A percentile compares a stretch with the other conserved stretches of the same genome.
Evolutionary conservation across 2,797 vertebrate species (phyloP).

Genomic region (Chelon labrosus): DNA sequence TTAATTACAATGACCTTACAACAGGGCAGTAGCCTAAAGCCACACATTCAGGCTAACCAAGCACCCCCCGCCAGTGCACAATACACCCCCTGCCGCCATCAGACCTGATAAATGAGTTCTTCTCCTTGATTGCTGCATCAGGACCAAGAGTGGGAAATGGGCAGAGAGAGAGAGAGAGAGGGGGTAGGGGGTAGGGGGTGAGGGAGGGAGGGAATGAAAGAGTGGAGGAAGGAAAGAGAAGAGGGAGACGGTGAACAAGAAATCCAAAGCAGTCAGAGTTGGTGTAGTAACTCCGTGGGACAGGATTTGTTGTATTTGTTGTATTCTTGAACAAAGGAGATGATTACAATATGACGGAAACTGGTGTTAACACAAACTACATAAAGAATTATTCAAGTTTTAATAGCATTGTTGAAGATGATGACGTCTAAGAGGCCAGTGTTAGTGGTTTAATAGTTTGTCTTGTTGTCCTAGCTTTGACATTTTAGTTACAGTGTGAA

Average conservation of each 20-base stretch:
- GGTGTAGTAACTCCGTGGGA: not conserved
- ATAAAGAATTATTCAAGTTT: too few relatives aligned
- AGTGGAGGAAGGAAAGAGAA: constrained; percentile 9
- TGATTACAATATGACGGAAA: too few relatives aligned
- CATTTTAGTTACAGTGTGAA: not conserved
- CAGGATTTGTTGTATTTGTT: too few relatives aligned
- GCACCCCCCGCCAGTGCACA: constrained; percentile 54
- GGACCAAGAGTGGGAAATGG: constrained; percentile 44
- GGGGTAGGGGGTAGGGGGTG: too few relatives aligned
- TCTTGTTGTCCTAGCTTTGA: not conserved
- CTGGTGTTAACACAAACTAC: too few relatives aligned
- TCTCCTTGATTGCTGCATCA: constrained; percentile 76
- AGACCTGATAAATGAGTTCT: constrained; percentile 76
- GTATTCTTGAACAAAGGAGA: too few relatives aligned
- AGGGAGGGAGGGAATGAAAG: constrained; percentile 26
- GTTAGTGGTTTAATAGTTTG: not conserved
- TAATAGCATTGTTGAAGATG: too few relatives aligned
- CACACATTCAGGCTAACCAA: constrained; percentile 57
- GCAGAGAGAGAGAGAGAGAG: constrained; percentile 6
- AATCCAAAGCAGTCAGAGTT: not conserved
- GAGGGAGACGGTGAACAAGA: constrained; percentile 6
- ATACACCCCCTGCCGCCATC: constrained; percentile 71
- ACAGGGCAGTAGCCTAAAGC: constrained; percentile 75
- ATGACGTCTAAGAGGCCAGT: not conserved
- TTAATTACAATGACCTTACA: constrained; percentile 87